Evolutionary conservation across 2,888 invertebrate species (phyloP).

Genomic region (Clostera curtula): DNA sequence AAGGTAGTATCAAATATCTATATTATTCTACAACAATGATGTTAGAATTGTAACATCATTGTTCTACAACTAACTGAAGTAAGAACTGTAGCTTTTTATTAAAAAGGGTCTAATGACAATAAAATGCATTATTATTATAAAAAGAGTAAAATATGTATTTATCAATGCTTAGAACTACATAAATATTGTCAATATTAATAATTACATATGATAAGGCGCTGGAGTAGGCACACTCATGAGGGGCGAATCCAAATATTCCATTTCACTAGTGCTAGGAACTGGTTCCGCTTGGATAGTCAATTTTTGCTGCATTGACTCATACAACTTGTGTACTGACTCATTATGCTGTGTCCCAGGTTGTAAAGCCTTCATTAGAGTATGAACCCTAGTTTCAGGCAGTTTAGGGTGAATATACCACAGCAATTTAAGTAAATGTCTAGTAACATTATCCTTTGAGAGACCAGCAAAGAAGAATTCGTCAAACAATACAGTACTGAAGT

Average conservation of each 20-base stretch:
- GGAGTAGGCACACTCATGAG: constrained; percentile 90
- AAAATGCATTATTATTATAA: background rate
- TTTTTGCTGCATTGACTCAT: constrained; percentile 85
- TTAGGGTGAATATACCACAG: constrained; percentile 93
- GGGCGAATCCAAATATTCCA: constrained; percentile 87
- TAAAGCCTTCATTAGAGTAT: constrained; percentile 86
- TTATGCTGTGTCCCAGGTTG: constrained; percentile 87
- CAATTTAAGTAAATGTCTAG: constrained; percentile 91
- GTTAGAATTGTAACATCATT: too few species aligned
- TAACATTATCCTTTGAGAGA: constrained; percentile 91
- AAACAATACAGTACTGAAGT: constrained; percentile 95
- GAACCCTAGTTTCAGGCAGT: constrained; percentile 84
- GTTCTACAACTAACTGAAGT: too few species aligned
- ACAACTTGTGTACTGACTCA: constrained; percentile 87
- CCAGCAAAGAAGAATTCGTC: constrained; percentile 97
- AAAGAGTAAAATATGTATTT: background rate
- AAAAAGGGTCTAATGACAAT: too few species aligned
- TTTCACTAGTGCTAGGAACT: constrained; percentile 75
- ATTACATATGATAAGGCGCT: constrained; percentile 79
- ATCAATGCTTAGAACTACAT: constrained; percentile 2
- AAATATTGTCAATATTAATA: constrained; percentile 12
- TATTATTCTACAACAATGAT: too few species aligned
- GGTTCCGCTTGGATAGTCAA: constrained; percentile 83
- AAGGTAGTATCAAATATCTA: too few species aligned
- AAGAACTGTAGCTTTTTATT: too few species aligned